phyloP scores from a whole-genome alignment of 2,797 vertebrate genomes.

The Ptychobarbus kaznakovi region DNA sequence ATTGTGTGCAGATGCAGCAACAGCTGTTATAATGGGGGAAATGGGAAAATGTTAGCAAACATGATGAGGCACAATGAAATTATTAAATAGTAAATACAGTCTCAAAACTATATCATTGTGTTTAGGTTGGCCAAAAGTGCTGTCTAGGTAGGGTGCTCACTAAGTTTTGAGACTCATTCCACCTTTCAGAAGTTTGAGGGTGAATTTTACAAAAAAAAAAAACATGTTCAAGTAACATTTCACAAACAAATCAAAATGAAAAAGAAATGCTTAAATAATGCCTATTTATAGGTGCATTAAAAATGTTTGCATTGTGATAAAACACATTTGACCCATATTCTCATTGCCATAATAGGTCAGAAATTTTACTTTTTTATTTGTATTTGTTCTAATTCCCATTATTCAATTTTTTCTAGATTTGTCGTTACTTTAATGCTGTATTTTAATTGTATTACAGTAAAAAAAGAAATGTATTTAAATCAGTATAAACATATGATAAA shows the following conservation, averaged over 20 bases:
- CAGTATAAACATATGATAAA: not conserved
- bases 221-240: not conserved
- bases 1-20: not conserved
- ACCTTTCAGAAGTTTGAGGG: conserved; percentile 4
- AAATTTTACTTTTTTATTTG: not conserved
- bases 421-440: not conserved
- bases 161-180: not conserved
- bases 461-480: not conserved
- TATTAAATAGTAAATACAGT: not conserved
- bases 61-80: not conserved
- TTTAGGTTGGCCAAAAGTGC: not conserved
- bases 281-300: not conserved
- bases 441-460: not conserved
- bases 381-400: not conserved
- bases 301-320: not conserved
- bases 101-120: not conserved
- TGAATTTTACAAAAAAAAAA: not conserved
- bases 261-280: not conserved
- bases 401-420: not conserved
- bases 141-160: not conserved
- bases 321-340: not conserved
- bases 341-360: not conserved
- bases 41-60: not conserved
- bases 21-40: not conserved
- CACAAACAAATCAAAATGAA: not conserved